Base-by-base conservation (phyloP, 2,113 vertebrate species). In the Neotoma lepida region DNA sequence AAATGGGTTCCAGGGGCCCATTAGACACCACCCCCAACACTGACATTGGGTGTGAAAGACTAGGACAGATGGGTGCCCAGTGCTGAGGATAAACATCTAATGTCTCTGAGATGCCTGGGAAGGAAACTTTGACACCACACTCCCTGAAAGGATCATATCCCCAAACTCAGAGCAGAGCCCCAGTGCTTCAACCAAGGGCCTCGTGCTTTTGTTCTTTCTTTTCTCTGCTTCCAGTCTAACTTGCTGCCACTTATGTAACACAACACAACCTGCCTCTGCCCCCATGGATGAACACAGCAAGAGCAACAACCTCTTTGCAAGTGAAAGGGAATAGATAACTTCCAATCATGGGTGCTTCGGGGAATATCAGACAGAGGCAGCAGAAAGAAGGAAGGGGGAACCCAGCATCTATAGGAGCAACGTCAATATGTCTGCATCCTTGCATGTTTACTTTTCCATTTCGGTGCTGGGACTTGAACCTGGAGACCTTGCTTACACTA, bases 261-360 rank as follows among this genome's bases (percentile, higher is more conserved):
- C 18, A 46, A 33, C 51, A 89, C 33, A n/a, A 66, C 49, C 92
- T 33, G 61, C 82, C 91, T 28, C 77, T 86, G 35, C n/a, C 63
- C 97, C 74, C 89, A 88, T 63, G 70, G 90, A 58, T 93, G 95
- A 96, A 82, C n/a, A 93, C 35, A 95, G 89, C 88, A 96, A 96
- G 74, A 82, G 91, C 89, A 89, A 94, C 92, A 93, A 96, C 95
- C 96, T 91, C 86, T 94, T 44, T 87, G 88, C 80, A 96, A 77
- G 39, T 95, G 70, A 97, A 96, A 97, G 94, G 96, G 93, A 97
- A 35, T 33, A 33, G 14, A 77, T 33, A 91, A 73, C 88, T 95
- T 96, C 84, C 33, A 66, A 73, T 26, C 5, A 33, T 66, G 3
- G 6, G 24, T 39, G 41, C 26, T 81, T 41, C 49, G 44, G 41